Evolutionary conservation across 2,888 invertebrate genomes (phyloP), one percentile per base, ranked within the genome.

Genomic region (Lasioglossum leucozonium): DNA sequence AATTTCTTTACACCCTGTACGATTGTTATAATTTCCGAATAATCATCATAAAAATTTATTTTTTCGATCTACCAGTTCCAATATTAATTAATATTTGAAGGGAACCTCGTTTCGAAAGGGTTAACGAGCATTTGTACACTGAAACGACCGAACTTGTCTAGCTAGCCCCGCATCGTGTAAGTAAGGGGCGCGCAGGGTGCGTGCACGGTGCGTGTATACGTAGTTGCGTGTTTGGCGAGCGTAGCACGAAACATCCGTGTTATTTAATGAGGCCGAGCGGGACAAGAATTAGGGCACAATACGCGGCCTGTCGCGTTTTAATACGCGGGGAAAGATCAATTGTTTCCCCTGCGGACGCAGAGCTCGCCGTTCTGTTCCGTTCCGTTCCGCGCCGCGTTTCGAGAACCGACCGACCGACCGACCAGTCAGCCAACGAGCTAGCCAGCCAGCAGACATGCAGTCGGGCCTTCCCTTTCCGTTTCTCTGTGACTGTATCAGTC

Each of bases 321-420:
- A 84, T 84, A 82, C 82, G 65, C 75, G 34, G 71, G 67, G 18
- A 51, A 79, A 85, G 74, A 82, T 87, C 82, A 75, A 85, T 85
- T 77, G 85, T 80, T 85, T 80, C 82, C 81, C 69, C 77, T 44
- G 77, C 37, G 76, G 73, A 51, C 73, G 65, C 67, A 26, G n/a
- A 16, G 34, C 10, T 30, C 67, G 51, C 3, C 51, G 51, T n/a
- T 51, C 51, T 10, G 51, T n/a, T 51, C 51, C 22, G 51, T n/a
- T 34, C 34, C 34, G 34, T 34, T 51, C 51, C 22, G 65, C 55
- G 30, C n/a, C 10, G 37, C 67, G 67, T 67, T 67, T 67, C 37
- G 67, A 67, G 67, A 67, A 67, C 67, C 67, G 51, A 16, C 10
- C 22, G 44, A 67, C 67, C 67, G 51, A 16, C 10, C 22, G 44